Base-by-base conservation (phyloP, 2,113 vertebrate species). In the Perca fluviatilis region DNA sequence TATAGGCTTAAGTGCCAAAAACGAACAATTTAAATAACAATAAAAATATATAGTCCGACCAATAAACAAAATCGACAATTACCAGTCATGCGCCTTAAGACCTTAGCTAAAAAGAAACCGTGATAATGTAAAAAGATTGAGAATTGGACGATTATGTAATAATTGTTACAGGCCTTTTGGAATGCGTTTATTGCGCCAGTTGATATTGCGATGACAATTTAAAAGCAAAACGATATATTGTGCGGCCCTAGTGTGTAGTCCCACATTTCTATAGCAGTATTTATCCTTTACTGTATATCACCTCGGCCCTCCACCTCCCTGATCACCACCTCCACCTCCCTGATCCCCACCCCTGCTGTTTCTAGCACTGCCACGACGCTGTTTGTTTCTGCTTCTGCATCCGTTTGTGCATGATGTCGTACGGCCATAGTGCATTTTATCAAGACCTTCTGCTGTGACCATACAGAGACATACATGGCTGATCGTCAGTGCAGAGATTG, bases 391-490 rank as follows among this genome's bases (percentile, higher is more conserved):
- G 60, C 69, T 77, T 74, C 5, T 62, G 51, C 69, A n/a, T 57
- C 27, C 3, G n/a, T 51, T 23, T 80, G 61, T 76, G 91, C 90
- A 92, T 91, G 86, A 85, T 62, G 76, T 57, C 23, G 14, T 16
- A 6, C 7, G 18, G 36, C 57, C 62, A 8, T 27, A 7, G 23
- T 49, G 50, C 74, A 10, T 53, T 46, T 33, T 36, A 53, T 56
- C 21, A 3, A 57, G 30, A 3, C 80, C 13, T 63, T 23, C 68
- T 25, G 51, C 79, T 71, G 73, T 19, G 14, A 30, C 23, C 36
- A 11, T 36, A n/a, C 66, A 19, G 7, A 75, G 47, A 11, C 53
- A 12, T 7, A 67, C 70, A 3, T 3, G 33, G 70, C 82, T 82
- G 74, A 80, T 33, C 33, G 57, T 58, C 36, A 49, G 11, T 30